Evolutionary conservation across 2,113 vertebrate genomes (phyloP).

Genomic region (Blennius ocellaris): DNA sequence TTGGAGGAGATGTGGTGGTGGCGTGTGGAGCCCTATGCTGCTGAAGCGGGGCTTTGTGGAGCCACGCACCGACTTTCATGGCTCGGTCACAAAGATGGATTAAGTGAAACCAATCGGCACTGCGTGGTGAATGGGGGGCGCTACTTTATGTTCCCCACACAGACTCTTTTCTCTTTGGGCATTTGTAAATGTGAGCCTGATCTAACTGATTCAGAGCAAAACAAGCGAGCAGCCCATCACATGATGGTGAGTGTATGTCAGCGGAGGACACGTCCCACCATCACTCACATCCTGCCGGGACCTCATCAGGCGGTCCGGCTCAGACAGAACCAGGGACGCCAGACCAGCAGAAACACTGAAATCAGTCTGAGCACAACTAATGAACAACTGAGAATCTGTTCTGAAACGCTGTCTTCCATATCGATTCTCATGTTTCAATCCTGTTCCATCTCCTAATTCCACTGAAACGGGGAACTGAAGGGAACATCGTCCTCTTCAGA

Average conservation of each 20-base stretch:
- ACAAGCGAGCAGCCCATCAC: conserved; percentile 71
- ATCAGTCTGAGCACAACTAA: too few relatives aligned
- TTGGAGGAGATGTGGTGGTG: background rate
- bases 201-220: conserved; percentile 73
- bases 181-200: conserved; percentile 65
- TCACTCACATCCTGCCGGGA: too few relatives aligned
- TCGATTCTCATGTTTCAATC: too few relatives aligned
- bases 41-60: conserved; percentile 44
- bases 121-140: conserved; percentile 66
- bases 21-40: conserved; percentile 1
- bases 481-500: too few relatives aligned
- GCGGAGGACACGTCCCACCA: conserved; percentile 12
- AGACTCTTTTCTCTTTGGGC: conserved; percentile 72
- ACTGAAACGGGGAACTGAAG: too few relatives aligned
- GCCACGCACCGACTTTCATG: conserved; percentile 64
- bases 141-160: conserved; percentile 76
- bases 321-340: too few relatives aligned
- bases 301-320: too few relatives aligned
- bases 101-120: conserved; percentile 80
- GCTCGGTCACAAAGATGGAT: conserved; percentile 63
- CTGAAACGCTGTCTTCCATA: too few relatives aligned
- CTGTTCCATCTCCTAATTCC: too few relatives aligned
- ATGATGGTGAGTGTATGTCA: conserved; percentile 63
- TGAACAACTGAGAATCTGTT: too few relatives aligned
- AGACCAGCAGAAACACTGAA: too few relatives aligned